Base-by-base conservation (phyloP, 2,888 invertebrate species). In the Osmoderma eremita region DNA sequence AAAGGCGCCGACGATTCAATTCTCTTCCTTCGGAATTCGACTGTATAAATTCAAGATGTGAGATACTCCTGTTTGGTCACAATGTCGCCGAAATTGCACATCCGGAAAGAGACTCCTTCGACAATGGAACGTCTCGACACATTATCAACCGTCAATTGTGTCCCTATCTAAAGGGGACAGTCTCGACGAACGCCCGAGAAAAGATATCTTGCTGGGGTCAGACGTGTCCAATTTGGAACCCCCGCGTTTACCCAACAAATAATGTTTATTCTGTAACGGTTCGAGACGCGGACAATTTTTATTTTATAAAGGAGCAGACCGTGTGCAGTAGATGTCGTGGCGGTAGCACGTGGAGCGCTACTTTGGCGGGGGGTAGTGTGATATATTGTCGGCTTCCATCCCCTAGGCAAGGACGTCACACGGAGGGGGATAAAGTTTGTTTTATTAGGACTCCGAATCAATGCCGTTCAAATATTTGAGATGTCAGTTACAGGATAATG, bases 221-320 rank as follows among this genome's bases (percentile, higher is more conserved):
- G 53, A 62, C 67, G 53, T 51, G 67, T 67, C 54, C 62, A 67
- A 67, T 67, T 67, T 63, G 30, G 62, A 15, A 67, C 67, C 67
- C 67, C 58, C 67, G 54, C 54, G 67, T 67, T 67, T 67, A 38
- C 53, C 24, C 63, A 53, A 51, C 63, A 64, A 64, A 64, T 64
- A 64, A 64, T 64, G 63, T 64, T 64, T 53, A 64, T 64, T 64
- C 53, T 64, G 53, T 53, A 17, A 53, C 18, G 18, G 53, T 38
- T 53, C 38, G 53, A 36, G 58, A 56, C 41, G 56, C 41, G 22
- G 20, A 61, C 48, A 20, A n/a, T 20, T 53, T 13, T 36, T 13
- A 17, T 53, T 53, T 39, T 38, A 39, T 17, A 38, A 53, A 17
- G 17, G 42, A 53, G 36, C 24, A 38, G 12, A 53, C 17, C 38